Conservation (phyloP, 2,888 invertebrate genomes). For the Eupithecia pulchellata region DNA sequence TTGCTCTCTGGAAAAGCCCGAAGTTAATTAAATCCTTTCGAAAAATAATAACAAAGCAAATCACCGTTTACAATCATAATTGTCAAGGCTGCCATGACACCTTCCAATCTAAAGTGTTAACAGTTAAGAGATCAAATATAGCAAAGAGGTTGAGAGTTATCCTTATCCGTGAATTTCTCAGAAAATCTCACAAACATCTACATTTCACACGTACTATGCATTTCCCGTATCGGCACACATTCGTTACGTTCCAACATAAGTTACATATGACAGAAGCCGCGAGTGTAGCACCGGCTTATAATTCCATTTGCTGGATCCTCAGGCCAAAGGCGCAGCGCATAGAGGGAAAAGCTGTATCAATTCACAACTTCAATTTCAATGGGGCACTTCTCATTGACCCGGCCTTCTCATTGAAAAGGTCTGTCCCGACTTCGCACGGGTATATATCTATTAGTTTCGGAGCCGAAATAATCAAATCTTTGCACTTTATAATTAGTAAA, state of each 20-base stretch:
- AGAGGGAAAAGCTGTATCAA: slow-evolving; percentile 9
- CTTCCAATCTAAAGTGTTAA: not conserved
- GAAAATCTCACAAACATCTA: not conserved
- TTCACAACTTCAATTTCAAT: not conserved
- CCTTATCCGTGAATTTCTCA: not conserved
- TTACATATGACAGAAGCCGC: slow-evolving; percentile 28
- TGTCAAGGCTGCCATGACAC: not conserved
- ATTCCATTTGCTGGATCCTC: slow-evolving; percentile 43
- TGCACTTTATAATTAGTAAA: no score
- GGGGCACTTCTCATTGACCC: no score
- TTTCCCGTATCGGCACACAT: slow-evolving; percentile 15
- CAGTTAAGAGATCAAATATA: not conserved
- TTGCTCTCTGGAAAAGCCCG: no score
- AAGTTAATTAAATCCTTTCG: no score
- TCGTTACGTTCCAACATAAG: slow-evolving; percentile 25
- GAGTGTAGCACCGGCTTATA: slow-evolving; percentile 42
- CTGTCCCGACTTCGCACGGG: no score
- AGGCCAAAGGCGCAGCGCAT: slow-evolving; percentile 26
- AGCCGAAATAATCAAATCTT: no score
- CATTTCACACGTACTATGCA: slow-evolving; percentile 16
- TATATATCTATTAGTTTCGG: no score
- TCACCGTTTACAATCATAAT: not conserved
- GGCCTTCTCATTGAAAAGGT: no score
- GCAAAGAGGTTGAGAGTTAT: no score
- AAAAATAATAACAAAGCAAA: no score